A percentile compares a stretch with the other conserved stretches of the same genome.
Conservation (phyloP, 2,113 vertebrate genomes). For the Zosterops hypoxanthus region DNA sequence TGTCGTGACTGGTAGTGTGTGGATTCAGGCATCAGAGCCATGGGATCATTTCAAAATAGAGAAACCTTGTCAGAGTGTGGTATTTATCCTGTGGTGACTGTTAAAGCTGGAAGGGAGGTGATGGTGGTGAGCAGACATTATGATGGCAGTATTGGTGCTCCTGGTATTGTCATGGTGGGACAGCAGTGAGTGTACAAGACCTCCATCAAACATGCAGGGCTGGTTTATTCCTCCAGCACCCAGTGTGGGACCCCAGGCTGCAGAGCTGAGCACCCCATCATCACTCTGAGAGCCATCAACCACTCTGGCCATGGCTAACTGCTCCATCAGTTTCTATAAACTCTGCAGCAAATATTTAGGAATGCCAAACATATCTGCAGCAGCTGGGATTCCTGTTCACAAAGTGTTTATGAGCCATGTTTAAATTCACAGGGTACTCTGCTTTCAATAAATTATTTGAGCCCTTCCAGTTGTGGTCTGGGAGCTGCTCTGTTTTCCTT, state of each 20-base stretch:
- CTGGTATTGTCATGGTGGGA: neutral
- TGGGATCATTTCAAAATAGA: neutral
- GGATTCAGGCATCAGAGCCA: neutral
- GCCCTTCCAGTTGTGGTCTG: neutral
- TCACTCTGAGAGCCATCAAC: fast-evolving
- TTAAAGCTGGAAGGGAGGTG: neutral
- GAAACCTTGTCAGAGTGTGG: neutral
- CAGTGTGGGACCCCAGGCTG: neutral
- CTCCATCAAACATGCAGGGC: neutral
- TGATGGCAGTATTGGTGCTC: neutral
- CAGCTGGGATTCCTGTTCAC: neutral
- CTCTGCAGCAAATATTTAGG: conserved; percentile 38
- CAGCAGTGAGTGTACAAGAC: fast-evolving
- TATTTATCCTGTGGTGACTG: neutral
- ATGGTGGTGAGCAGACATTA: neutral
- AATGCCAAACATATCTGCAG: conserved; percentile 23
- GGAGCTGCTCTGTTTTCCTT: neutral
- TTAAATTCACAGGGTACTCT: conserved; percentile 5
- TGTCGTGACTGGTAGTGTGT: fast-evolving
- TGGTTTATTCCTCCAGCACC: neutral
- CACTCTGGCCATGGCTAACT: neutral
- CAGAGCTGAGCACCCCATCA: fast-evolving
- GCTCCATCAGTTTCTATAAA: neutral
- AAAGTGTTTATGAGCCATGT: conserved; percentile 15
- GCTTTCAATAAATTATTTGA: neutral